These are phyloP conservation scores for Scotopteryx bipunctaria DNA, from an alignment of 2,888 invertebrate genomes.

Conservation along the genomic window DNA sequence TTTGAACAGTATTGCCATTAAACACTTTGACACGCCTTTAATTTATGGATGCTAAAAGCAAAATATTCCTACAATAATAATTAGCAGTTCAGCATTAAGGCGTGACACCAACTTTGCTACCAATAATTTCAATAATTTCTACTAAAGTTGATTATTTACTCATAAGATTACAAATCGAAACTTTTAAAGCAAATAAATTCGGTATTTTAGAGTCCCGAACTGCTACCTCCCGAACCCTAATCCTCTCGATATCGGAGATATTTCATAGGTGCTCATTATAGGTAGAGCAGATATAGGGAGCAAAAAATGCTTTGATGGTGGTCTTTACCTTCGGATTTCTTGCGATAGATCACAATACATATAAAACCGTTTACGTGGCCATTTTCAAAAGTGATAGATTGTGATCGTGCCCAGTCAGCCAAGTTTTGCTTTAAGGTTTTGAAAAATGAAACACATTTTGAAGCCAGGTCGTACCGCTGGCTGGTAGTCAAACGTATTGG, in stretches of 20 bases:
- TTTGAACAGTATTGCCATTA: conserved; percentile 7
- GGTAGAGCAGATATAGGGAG: conserved; percentile 1
- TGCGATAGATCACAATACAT: neutral
- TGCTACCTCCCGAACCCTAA: too few species aligned
- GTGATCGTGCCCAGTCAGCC: too few species aligned
- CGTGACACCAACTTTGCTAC: neutral
- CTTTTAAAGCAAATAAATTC: too few species aligned
- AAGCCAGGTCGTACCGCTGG: too few species aligned
- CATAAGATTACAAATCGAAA: too few species aligned
- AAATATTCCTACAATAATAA: conserved; percentile 19
- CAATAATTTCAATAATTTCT: neutral
- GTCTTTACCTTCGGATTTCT: conserved; percentile 2
- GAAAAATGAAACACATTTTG: too few species aligned
- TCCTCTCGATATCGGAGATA: conserved; percentile 5
- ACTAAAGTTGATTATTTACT: too few species aligned
- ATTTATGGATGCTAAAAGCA: conserved; percentile 15
- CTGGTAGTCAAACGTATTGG: too few species aligned
- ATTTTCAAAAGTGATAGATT: too few species aligned
- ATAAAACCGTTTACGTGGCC: too few species aligned
- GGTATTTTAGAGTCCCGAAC: too few species aligned
- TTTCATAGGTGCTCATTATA: conserved; percentile 16
- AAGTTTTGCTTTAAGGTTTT: too few species aligned
- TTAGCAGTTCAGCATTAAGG: conserved; percentile 17
- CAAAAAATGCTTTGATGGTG: conserved; percentile 18
- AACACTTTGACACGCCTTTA: conserved; percentile 29